Percentiles rank a stretch among this genome's conserved stretches.
phyloP scores from a whole-genome alignment of 2,113 vertebrate genomes.

The Myiopsitta monachus region DNA sequence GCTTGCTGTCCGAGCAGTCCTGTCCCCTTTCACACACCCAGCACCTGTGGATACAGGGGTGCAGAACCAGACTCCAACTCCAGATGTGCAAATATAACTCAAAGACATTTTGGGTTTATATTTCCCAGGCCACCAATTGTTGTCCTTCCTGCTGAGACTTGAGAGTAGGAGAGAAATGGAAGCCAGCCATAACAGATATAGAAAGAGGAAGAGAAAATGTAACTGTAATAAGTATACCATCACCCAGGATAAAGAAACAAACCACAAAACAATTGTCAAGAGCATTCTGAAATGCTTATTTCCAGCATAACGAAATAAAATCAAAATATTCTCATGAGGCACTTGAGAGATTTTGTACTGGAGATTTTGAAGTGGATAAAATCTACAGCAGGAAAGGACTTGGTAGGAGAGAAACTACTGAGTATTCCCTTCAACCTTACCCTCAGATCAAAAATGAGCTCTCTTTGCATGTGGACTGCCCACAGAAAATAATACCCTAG shows the following conservation, averaged over 20 bases:
- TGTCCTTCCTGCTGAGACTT: constrained; percentile 9
- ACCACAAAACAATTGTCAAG: not conserved
- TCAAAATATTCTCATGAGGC: not conserved
- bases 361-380: not conserved
- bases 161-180: not conserved
- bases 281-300: not conserved
- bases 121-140: not conserved
- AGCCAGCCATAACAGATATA: not conserved
- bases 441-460: not conserved
- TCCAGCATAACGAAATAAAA: not conserved
- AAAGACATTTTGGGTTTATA: not conserved
- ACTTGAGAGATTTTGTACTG: not conserved
- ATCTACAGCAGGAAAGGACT: not conserved
- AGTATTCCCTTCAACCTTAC: not conserved
- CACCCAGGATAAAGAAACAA: not conserved
- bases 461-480: not conserved
- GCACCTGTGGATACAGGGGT: accelerated
- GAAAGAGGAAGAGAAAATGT: not conserved
- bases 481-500: not conserved
- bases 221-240: not conserved
- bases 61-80: not conserved
- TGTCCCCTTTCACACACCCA: not conserved
- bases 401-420: not conserved
- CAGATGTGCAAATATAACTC: not conserved
- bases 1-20: not conserved